Base-by-base conservation (phyloP, 2,113 vertebrate genomes). In the Cariama cristata region DNA sequence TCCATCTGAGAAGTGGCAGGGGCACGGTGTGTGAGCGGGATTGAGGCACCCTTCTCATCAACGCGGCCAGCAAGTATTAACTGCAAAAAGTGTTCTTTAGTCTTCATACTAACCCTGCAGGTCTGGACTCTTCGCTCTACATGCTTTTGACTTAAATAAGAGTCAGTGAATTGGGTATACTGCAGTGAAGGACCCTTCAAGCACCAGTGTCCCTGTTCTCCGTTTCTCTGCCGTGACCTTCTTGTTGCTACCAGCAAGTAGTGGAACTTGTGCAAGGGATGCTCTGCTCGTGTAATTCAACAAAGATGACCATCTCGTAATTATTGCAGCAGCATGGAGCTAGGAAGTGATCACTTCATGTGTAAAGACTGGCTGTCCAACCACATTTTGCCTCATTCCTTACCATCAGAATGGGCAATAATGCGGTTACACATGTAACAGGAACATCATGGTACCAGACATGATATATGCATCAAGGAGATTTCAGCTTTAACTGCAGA, bases 401-500 rank as follows among this genome's bases (percentile, higher is more conserved):
- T 55, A 59, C 44, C 62, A 60, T 60, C 73, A 87, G 79, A 22
- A 73, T 2, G 47, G 40, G 49, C 35, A 87, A 23, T 19, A 79
- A 82, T 22, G n/a, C 15, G 47, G 85, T 73, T 80, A 62, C 56
- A 59, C 0, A 0, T 21, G 26, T 18, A 56, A 77, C 8, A 68
- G 79, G 71, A 92, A 76, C 52, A 71, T 47, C 33, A 23, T 1
- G 26, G 55, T 42, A 59, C 33, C 42, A 74, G 69, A 23, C 30
- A 11, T 0, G 3, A 73, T 50, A 59, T 58, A 50, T 81, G 14
- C 60, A 81, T 53, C 50, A 44, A 28, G 33, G 42, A 84, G 26
- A 81, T 77, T 88, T 86, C 56, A 74, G 76, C 47, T 88, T 42
- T 63, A 86, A 77, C 55, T 62, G 67, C 67, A 63, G 49, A 86